Base-by-base conservation (phyloP, 2,888 invertebrate species). In the Mesorhabditis spiculigera region DNA sequence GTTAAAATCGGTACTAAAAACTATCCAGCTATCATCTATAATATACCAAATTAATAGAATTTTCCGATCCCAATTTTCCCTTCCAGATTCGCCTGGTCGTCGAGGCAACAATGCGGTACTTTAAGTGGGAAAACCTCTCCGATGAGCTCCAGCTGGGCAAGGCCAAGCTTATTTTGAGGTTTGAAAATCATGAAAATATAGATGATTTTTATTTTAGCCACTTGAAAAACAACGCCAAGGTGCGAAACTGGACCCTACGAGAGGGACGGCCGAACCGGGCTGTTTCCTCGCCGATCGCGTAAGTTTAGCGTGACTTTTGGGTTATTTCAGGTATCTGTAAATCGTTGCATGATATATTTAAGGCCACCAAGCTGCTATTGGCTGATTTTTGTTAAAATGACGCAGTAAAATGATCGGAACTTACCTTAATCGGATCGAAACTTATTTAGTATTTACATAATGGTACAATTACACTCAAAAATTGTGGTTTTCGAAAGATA, bases 221-320 rank as follows among this genome's bases (percentile, higher is more conserved):
- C 73, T 75, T 85, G 68, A 85, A 85, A 71, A 85, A 85, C 76
- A 85, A 85, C 68, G 83, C 85, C 28, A 85, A 85, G 71, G 85
- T 85, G 44, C 77, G 85, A 58, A 85, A 85, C 69, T 85, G 85
- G 85, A 85, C 85, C 0, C 74, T 85, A 50, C 72, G 85, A 42
- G 85, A 85, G 68, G 85, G 85, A 43, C 68, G 84, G 63, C 84
- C 85, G 28, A 82, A 84, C 70, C 70, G 83, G n/a, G 58, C 58
- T 50, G 58, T 50, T 50, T n/a, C 58, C 8, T 50, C 58, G n/a
- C 58, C 58, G 58, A 50, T 50, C 58, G n/a, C 58, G 81, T 82
- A 71, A 42, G 45, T 43, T 16, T 28, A 63, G n/a, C n/a, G n/a
- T n/a, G n/a, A n/a, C 28, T 28, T 28, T 28, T 28, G 28, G 28